Base-by-base conservation (phyloP, 2,888 invertebrate genomes). In the Hydropsyche betteni region DNA sequence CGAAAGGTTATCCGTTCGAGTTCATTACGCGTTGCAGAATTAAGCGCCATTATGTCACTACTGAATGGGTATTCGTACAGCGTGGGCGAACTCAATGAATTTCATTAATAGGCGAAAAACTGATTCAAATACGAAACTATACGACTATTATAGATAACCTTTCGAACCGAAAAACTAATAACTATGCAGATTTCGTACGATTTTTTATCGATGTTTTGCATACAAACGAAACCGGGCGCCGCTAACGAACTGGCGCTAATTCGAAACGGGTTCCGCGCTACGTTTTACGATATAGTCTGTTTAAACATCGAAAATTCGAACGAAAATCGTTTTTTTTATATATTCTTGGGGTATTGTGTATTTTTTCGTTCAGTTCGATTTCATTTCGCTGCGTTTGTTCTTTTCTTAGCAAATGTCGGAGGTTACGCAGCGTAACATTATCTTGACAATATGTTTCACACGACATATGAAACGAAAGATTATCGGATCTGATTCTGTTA, bases 31-130 rank as follows among this genome's bases (percentile, higher is more conserved):
- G 58, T 16, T 24, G 64, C 64, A 64, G 64, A 64, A 64, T 64
- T 64, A 64, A 64, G 64, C 64, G 64, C 64, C 64, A 64, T 64
- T 64, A 64, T 64, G 64, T 64, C 64, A 64, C 64, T 64, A 64
- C 64, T 64, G 64, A 64, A 64, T 64, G 64, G 44, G 44, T 5
- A 64, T 10, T 10, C 24, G 36, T 33, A 36, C 7, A 5, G 64
- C 34, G 64, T 64, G 36, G 64, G 64, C 64, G 64, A 33, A 55
- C 36, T 64, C 33, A 64, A 64, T 64, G 64, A 64, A 64, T 64
- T 64, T 64, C 64, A 64, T 64, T 64, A 64, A 34, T 36, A 64
- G 36, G 10, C 34, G 12, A 64, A 64, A 64, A 64, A 64, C 36
- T 36, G 64, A 34, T 64, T 64, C 36, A n/a, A 64, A 34, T 36